Evolutionary conservation across 2,113 vertebrate species (phyloP).

Genomic region (Hyaena hyaena): DNA sequence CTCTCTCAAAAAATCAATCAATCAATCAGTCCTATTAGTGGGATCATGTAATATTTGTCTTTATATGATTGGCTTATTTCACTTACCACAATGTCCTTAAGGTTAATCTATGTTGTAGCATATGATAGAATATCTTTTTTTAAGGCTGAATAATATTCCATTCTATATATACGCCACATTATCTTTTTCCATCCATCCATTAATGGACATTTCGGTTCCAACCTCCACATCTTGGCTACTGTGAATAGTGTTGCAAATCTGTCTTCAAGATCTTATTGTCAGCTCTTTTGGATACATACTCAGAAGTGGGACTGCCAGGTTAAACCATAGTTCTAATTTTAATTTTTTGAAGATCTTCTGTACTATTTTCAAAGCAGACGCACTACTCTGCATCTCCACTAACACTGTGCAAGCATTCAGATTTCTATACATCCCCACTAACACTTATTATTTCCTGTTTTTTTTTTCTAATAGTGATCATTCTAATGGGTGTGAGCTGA

Average conservation of each 20-base stretch:
- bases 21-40: background rate
- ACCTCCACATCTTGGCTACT: background rate
- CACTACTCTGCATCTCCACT: background rate
- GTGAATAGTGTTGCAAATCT: background rate
- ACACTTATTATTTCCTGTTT: background rate
- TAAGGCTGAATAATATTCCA: background rate
- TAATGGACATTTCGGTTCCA: background rate
- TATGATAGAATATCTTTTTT: background rate
- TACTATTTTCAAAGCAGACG: background rate
- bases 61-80: background rate
- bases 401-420: background rate
- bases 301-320: background rate
- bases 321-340: background rate
- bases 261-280: background rate
- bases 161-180: background rate
- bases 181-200: background rate
- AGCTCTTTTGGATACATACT: background rate
- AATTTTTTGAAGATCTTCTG: background rate
- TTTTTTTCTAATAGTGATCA: background rate
- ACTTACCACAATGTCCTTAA: background rate
- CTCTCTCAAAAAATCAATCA: too few species aligned
- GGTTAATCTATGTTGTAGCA: background rate
- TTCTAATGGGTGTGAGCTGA: background rate
- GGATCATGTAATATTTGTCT: background rate
- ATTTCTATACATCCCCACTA: background rate